These are phyloP conservation scores for Epinephelus cyanopodus DNA, from an alignment of 2,113 vertebrate species.

Conservation along the genomic window DNA sequence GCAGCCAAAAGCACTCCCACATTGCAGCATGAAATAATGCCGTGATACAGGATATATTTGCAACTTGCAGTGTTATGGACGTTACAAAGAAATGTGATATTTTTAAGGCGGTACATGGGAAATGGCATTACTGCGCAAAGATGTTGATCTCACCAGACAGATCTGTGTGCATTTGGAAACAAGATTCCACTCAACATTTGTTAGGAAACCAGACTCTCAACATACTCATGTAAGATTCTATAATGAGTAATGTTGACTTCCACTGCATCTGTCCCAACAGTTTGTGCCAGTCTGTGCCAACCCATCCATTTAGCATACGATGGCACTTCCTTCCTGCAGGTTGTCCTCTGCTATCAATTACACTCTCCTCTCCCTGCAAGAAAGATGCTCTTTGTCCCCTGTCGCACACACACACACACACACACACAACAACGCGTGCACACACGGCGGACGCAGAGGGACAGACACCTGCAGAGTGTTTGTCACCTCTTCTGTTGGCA, in stretches of 20 bases:
- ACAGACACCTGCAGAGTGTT: constrained; percentile 83
- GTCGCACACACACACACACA: not conserved
- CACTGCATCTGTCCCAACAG: constrained; percentile 59
- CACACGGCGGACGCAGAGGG: constrained; percentile 62
- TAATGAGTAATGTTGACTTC: constrained; percentile 52
- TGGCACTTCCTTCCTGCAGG: constrained; percentile 72
- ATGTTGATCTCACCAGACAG: constrained; percentile 1
- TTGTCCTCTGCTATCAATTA: constrained; percentile 81
- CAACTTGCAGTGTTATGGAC: not conserved
- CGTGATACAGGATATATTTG: constrained; percentile 6
- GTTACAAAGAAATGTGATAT: not conserved
- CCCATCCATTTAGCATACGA: constrained; percentile 71
- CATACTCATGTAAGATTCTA: constrained; percentile 26
- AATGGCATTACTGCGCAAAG: not conserved
- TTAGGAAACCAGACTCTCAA: not conserved
- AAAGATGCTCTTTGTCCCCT: constrained; percentile 73
- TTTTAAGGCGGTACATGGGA: not conserved
- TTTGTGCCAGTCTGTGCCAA: constrained; percentile 64
- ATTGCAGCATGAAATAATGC: constrained; percentile 34
- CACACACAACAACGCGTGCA: constrained; percentile 19
- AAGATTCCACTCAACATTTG: not conserved
- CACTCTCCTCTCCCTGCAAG: constrained; percentile 66
- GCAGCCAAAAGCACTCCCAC: constrained; percentile 39
- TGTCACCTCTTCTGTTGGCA: constrained; percentile 82
- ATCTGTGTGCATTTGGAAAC: constrained; percentile 15